phyloP scores from a whole-genome alignment of 2,888 invertebrate species.

The Globia sparganii region DNA sequence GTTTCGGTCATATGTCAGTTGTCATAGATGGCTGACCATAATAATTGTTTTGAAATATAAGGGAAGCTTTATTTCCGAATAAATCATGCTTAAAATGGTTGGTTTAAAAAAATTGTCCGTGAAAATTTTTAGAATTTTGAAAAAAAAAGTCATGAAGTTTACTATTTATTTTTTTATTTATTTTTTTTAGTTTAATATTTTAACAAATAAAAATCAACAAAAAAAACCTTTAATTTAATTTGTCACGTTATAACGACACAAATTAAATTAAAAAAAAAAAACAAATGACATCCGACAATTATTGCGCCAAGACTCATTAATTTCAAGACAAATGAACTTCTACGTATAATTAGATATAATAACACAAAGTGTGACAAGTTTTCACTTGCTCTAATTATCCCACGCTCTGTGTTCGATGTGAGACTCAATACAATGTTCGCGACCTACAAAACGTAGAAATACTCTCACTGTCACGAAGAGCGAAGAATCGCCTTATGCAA shows the following conservation, averaged over 20 bases:
- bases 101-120: neutral
- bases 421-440: constrained; percentile 75
- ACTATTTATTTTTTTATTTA: no score
- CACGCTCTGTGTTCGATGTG: constrained; percentile 67
- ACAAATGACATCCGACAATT: no score
- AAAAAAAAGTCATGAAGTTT: neutral
- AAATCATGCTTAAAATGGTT: neutral
- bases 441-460: constrained; percentile 85
- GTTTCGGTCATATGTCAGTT: neutral
- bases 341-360: constrained; percentile 35
- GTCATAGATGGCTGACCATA: no score
- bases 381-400: constrained; percentile 79
- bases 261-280: constrained; percentile 5
- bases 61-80: neutral
- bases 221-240: neutral
- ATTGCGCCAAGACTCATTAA: neutral
- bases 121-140: neutral
- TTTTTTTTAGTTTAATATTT: no score
- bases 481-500: constrained; percentile 68
- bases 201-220: neutral
- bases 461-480: constrained; percentile 84
- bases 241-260: fast-evolving
- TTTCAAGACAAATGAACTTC: constrained; percentile 14
- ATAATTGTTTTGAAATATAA: neutral
- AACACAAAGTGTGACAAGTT: constrained; percentile 67